These are phyloP conservation scores for Epicauta chinensis DNA, from an alignment of 1,140 invertebrate species.

Conservation along the genomic window DNA sequence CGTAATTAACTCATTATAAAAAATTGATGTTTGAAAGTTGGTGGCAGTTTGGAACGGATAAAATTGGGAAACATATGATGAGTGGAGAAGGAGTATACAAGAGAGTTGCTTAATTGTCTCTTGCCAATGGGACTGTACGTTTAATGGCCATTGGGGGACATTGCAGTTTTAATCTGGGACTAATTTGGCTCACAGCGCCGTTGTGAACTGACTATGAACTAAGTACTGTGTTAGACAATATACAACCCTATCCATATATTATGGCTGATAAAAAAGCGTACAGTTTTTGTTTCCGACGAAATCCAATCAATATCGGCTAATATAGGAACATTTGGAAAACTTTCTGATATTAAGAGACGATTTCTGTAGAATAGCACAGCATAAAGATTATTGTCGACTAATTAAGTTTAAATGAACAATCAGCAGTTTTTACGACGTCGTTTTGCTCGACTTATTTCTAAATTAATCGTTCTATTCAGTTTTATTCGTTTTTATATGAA, in stretches of 20 bases:
- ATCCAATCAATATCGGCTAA: no score
- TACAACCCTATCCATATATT: no score
- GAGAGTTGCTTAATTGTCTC: conserved; percentile 28
- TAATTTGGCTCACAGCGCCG: conserved; percentile 33
- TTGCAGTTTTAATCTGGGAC: conserved; percentile 37
- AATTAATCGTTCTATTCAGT: conserved; percentile 26
- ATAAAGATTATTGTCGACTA: conserved; percentile 37
- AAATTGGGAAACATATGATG: no score
- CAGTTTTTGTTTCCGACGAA: no score
- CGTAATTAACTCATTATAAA: no score
- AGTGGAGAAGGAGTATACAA: conserved; percentile 6
- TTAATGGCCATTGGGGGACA: conserved; percentile 35
- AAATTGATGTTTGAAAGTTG: no score
- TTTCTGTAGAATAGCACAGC: background rate
- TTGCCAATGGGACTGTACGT: conserved; percentile 25
- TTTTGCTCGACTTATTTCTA: conserved; percentile 35
- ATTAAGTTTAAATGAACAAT: conserved; percentile 41
- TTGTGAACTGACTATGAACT: conserved; percentile 29
- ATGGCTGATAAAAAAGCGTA: no score
- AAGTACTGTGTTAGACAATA: conserved; percentile 27
- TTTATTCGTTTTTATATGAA: no score
- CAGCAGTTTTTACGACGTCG: conserved; percentile 38
- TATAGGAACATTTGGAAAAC: no score
- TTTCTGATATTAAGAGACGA: no score
- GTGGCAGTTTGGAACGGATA: no score